phyloP scores from a whole-genome alignment of 2,888 invertebrate species.

The Caenorhabditis sp. region DNA sequence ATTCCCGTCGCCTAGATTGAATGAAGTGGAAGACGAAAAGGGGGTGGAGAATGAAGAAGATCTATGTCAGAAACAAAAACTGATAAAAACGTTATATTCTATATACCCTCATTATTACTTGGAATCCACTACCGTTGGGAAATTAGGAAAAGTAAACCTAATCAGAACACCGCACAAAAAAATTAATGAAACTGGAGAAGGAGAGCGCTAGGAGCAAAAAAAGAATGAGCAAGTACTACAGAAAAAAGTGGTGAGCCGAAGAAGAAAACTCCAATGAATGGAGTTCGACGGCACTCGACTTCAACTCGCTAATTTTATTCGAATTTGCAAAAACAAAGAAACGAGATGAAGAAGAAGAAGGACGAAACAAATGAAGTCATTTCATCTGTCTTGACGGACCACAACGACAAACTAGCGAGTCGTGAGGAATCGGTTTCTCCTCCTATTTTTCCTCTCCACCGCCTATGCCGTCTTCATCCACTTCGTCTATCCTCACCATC shows the following conservation, averaged over 20 bases:
- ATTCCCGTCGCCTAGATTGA: not conserved
- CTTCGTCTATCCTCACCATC: slow-evolving; percentile 19
- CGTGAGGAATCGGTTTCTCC: slow-evolving; percentile 53
- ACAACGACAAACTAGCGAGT: slow-evolving; percentile 54
- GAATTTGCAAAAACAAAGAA: slow-evolving; percentile 56
- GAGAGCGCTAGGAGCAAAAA: not conserved
- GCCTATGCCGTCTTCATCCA: slow-evolving; percentile 13
- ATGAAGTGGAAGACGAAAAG: not conserved
- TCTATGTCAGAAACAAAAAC: not conserved
- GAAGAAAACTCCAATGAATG: slow-evolving; percentile 34
- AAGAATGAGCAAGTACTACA: slow-evolving; percentile 9
- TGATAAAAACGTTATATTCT: not conserved
- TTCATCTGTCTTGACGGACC: slow-evolving; percentile 56
- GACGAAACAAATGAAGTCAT: slow-evolving; percentile 61
- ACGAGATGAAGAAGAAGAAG: slow-evolving; percentile 21
- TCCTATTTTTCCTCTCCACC: slow-evolving; percentile 23
- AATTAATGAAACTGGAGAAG: slow-evolving; percentile 4
- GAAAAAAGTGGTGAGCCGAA: slow-evolving; percentile 12
- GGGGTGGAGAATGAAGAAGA: no score
- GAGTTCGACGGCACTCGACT: slow-evolving; percentile 55
- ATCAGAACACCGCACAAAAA: not conserved
- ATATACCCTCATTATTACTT: not conserved
- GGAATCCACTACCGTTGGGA: not conserved
- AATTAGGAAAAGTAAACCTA: not conserved
- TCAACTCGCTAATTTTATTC: slow-evolving; percentile 63